Conservation (phyloP, 2,888 invertebrate species). For the Lycaena phlaeas region DNA sequence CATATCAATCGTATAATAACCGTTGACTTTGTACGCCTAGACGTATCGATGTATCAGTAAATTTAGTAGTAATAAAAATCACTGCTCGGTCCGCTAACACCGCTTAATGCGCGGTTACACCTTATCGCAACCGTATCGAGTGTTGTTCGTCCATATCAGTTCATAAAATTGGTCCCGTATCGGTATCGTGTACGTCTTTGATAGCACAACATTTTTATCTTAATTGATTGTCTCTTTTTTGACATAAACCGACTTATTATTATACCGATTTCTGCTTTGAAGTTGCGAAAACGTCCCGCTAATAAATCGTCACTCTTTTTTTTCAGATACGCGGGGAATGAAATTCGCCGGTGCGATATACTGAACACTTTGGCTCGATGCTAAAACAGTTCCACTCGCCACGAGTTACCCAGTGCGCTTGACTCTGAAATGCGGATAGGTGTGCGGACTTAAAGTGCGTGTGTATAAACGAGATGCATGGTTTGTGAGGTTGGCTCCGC, state of each 20-base stretch:
- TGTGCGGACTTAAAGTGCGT: constrained; percentile 62
- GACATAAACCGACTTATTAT: constrained; percentile 47
- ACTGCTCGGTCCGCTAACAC: constrained; percentile 57
- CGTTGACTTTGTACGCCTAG: no score
- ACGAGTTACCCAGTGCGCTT: constrained; percentile 16
- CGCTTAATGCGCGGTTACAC: constrained; percentile 59
- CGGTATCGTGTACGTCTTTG: constrained; percentile 57
- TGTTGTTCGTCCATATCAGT: constrained; percentile 59
- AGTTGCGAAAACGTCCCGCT: constrained; percentile 31
- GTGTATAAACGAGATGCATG: constrained; percentile 68
- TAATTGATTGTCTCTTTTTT: constrained; percentile 66
- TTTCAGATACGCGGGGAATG: constrained; percentile 51
- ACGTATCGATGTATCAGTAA: no score
- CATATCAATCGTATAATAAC: no score
- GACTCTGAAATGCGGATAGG: constrained; percentile 53
- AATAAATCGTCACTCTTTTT: constrained; percentile 7
- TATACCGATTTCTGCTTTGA: constrained; percentile 36
- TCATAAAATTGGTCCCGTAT: constrained; percentile 69
- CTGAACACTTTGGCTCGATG: neutral
- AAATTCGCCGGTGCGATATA: no score
- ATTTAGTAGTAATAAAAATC: constrained; percentile 67
- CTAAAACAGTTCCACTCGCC: neutral
- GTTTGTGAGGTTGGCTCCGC: constrained; percentile 64
- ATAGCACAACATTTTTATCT: constrained; percentile 62
- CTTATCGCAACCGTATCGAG: constrained; percentile 60